Evolutionary conservation across 2,888 invertebrate genomes (phyloP).

Genomic region (Abrostola tripartita): DNA sequence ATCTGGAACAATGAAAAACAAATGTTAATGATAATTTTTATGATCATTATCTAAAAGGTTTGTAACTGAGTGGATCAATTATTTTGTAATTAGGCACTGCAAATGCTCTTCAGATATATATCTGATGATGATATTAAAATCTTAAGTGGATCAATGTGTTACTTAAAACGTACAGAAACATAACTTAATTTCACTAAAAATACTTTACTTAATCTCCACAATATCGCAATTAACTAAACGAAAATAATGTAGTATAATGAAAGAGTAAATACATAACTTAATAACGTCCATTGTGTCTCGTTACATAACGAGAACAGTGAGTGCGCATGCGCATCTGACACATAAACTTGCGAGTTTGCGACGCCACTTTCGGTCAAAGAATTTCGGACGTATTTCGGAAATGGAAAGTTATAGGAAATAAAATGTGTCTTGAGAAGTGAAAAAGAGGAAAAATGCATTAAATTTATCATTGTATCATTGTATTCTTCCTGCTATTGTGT

Average conservation of each 20-base stretch:
- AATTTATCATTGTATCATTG: neutral
- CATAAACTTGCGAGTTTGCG: neutral
- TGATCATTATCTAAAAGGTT: neutral
- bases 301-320: constrained; percentile 48
- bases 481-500: no score
- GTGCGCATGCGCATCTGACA: constrained; percentile 25
- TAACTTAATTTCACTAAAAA: no score
- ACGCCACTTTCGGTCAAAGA: neutral
- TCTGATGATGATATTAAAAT: no score
- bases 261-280: constrained; percentile 27
- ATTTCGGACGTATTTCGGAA: neutral
- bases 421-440: neutral
- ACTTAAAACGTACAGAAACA: no score
- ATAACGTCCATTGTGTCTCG: constrained; percentile 30
- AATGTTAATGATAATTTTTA: neutral
- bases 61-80: neutral
- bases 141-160: no score
- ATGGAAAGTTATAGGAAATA: neutral
- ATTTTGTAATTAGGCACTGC: no score
- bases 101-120: no score
- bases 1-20: constrained; percentile 74
- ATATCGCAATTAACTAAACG: constrained; percentile 32
- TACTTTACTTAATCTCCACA: neutral
- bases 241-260: constrained; percentile 12
- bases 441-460: no score